A percentile compares a stretch with the other conserved stretches of the same genome.
These are phyloP conservation scores for Teleogryllus occipitalis DNA, from an alignment of 1,140 invertebrate genomes.

Conservation along the genomic window DNA sequence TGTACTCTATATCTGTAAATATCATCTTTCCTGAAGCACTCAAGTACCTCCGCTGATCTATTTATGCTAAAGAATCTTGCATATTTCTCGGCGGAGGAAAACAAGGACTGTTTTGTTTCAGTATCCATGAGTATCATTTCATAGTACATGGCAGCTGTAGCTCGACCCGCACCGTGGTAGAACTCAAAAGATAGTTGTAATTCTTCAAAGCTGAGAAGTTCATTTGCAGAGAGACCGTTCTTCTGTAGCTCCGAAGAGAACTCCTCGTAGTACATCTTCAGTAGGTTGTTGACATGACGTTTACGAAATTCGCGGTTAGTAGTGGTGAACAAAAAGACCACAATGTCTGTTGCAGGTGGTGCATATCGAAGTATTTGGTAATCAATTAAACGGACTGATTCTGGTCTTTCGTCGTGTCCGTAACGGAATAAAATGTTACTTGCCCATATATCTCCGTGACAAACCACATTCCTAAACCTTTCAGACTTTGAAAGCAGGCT, in stretches of 20 bases:
- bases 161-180: too few species aligned
- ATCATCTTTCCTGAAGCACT: too few species aligned
- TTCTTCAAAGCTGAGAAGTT: too few species aligned
- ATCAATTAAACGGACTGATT: background rate
- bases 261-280: background rate
- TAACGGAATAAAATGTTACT: background rate
- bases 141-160: too few species aligned
- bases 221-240: too few species aligned
- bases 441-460: background rate
- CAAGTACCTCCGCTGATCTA: too few species aligned
- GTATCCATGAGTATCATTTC: too few species aligned
- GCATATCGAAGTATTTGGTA: background rate
- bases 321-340: background rate
- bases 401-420: background rate
- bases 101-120: too few species aligned
- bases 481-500: background rate
- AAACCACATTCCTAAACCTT: background rate
- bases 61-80: too few species aligned
- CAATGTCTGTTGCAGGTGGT: background rate
- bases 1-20: too few species aligned
- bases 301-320: background rate
- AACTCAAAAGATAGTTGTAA: too few species aligned
- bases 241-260: background rate
- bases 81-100: too few species aligned
- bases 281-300: background rate